These are phyloP conservation scores for Chelonia mydas DNA, from an alignment of 2,797 vertebrate species.

Conservation along the genomic window DNA sequence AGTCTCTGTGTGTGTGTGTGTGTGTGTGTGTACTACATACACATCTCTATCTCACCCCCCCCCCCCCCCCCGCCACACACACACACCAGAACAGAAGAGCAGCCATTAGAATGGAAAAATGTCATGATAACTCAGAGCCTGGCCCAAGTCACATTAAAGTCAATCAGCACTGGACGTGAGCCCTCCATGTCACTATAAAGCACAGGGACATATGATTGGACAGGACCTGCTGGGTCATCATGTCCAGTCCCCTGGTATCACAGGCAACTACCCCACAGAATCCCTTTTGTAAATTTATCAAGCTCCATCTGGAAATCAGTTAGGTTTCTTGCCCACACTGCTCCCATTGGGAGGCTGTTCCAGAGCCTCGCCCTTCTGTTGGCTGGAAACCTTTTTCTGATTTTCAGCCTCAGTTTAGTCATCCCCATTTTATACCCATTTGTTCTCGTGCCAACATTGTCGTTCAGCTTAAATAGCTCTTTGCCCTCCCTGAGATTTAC, in stretches of 20 bases:
- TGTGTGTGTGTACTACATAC: accelerated
- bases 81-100: neutral
- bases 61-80: neutral
- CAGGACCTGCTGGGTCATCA: neutral
- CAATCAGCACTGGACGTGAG: neutral
- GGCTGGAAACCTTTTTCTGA: neutral
- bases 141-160: neutral
- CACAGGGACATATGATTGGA: neutral
- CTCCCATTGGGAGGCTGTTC: neutral
- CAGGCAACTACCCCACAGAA: neutral
- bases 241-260: neutral
- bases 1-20: neutral
- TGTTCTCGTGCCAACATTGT: neutral
- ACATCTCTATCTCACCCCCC: too few relatives aligned
- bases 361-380: neutral
- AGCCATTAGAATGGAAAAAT: constrained; percentile 12
- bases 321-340: neutral
- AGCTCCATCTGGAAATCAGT: neutral
- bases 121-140: neutral
- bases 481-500: neutral
- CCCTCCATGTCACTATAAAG: neutral
- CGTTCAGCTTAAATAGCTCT: neutral
- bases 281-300: neutral
- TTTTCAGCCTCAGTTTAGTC: neutral
- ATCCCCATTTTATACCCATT: neutral